phyloP scores from a whole-genome alignment of 2,888 invertebrate species.

The Conomelus anceps region DNA sequence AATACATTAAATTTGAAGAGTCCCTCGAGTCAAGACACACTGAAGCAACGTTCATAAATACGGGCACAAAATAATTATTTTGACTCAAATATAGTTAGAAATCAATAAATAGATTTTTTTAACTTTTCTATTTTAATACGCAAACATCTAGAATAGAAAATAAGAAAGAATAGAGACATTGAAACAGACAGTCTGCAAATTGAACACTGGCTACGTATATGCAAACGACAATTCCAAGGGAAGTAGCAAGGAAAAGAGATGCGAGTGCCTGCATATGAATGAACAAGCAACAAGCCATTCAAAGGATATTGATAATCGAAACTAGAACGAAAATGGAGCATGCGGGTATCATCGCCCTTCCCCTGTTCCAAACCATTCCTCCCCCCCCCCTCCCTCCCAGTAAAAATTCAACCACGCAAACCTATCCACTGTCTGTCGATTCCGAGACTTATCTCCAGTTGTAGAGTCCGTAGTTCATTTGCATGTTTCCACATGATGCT shows the following conservation, averaged over 20 bases:
- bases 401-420: too few species aligned
- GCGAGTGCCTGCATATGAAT: neutral
- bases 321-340: neutral
- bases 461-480: neutral
- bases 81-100: too few species aligned
- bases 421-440: neutral
- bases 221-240: neutral
- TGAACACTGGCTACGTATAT: neutral
- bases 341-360: neutral
- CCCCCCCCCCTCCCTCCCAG: too few species aligned
- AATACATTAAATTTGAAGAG: too few species aligned
- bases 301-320: neutral
- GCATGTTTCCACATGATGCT: neutral
- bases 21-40: too few species aligned
- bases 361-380: too few species aligned
- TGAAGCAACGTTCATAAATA: too few species aligned
- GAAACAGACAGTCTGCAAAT: neutral
- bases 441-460: neutral
- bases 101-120: too few species aligned
- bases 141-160: too few species aligned
- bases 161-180: neutral
- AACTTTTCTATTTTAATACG: too few species aligned
- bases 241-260: neutral
- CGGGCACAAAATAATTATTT: too few species aligned
- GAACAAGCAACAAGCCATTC: neutral